A percentile compares a stretch with the other conserved stretches of the same genome.
These are phyloP conservation scores for Pyrrhosoma nymphula DNA, from an alignment of 2,888 invertebrate species.

Conservation along the genomic window DNA sequence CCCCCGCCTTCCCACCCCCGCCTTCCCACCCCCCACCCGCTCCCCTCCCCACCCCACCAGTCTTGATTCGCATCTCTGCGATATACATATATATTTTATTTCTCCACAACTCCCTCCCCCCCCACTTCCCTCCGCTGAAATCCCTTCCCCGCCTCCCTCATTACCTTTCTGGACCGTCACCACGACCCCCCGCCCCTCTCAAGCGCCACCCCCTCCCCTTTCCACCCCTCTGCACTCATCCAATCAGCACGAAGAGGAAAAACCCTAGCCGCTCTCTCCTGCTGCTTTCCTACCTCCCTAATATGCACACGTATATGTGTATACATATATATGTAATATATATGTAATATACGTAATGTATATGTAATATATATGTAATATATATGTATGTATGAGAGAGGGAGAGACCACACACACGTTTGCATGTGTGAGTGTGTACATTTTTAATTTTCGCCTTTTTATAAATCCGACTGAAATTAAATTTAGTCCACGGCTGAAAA, in stretches of 20 bases:
- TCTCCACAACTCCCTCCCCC: no score
- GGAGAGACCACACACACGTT: not conserved
- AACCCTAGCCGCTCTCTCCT: not conserved
- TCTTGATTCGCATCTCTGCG: no score
- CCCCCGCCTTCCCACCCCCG: no score
- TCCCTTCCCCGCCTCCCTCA: no score
- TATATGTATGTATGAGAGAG: no score
- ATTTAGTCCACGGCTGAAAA: conserved; percentile 28
- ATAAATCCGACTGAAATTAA: conserved; percentile 59
- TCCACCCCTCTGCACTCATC: not conserved
- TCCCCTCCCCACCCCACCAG: not conserved
- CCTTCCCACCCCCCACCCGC: not conserved
- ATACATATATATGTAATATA: no score
- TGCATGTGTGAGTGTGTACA: not conserved
- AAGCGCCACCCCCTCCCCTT: not conserved
- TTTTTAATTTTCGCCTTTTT: conserved; percentile 24
- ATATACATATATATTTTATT: no score
- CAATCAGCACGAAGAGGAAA: not conserved
- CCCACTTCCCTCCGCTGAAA: not conserved
- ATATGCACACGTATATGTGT: not conserved
- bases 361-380: no score
- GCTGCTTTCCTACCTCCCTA: not conserved
- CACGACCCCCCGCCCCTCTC: no score
- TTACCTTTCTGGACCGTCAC: not conserved
- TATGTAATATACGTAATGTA: no score